Conservation (phyloP, 2,797 vertebrate species). For the Philypnodon macrostomus region DNA sequence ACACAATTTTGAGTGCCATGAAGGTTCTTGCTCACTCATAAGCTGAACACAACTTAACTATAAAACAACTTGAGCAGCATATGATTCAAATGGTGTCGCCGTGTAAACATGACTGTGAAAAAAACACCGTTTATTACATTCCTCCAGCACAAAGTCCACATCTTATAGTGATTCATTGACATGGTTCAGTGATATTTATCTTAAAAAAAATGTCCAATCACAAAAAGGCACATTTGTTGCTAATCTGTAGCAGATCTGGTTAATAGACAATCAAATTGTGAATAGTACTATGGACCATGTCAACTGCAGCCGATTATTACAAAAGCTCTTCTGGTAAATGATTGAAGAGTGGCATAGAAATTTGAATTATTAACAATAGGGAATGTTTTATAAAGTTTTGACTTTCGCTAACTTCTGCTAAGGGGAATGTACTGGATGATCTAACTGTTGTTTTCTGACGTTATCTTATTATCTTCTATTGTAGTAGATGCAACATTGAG, state of each 20-base stretch:
- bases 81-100: conserved; percentile 1
- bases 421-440: too few species aligned
- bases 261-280: conserved; percentile 67
- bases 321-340: conserved; percentile 68
- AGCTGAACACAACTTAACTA: conserved; percentile 21
- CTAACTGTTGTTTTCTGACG: too few species aligned
- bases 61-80: conserved; percentile 11
- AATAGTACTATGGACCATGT: conserved; percentile 68
- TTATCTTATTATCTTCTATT: too few species aligned
- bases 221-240: conserved; percentile 9
- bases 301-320: conserved; percentile 63
- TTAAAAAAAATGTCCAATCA: not conserved
- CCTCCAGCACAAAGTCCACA: conserved; percentile 22
- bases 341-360: conserved; percentile 60
- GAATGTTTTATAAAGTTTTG: not conserved
- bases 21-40: conserved; percentile 26
- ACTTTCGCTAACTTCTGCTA: too few species aligned
- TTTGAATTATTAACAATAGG: conserved; percentile 53
- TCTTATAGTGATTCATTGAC: conserved; percentile 28
- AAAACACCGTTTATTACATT: not conserved
- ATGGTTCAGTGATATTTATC: not conserved
- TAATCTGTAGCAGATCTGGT: conserved; percentile 52
- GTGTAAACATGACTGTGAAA: not conserved
- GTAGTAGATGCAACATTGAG: too few species aligned
- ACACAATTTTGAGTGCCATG: conserved; percentile 47